phyloP scores from a whole-genome alignment of 2,797 vertebrate genomes.

The Malacoraja senta region DNA sequence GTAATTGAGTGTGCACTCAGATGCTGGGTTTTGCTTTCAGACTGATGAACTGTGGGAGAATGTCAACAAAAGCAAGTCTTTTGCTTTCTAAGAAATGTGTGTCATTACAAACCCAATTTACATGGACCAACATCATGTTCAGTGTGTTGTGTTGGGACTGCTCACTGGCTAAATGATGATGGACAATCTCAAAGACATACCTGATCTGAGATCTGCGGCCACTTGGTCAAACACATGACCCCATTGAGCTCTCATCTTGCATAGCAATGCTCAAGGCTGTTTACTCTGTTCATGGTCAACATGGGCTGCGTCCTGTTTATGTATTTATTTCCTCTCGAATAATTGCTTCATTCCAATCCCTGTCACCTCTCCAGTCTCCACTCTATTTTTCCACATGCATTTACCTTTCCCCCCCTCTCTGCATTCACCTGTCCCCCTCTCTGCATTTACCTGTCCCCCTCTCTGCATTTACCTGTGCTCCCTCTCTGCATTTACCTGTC shows the following conservation, averaged over 20 bases:
- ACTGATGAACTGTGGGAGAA: not conserved
- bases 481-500: no score
- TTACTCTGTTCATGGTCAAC: not conserved
- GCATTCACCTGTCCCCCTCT: no score
- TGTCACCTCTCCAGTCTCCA: not conserved
- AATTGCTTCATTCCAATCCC: not conserved
- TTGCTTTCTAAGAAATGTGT: not conserved
- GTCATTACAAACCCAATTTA: not conserved
- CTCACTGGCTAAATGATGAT: no score
- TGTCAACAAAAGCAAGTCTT: not conserved
- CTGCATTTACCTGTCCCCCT: no score
- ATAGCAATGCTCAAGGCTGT: not conserved
- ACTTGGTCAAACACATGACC: not conserved
- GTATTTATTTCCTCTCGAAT: not conserved
- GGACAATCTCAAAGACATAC: not conserved
- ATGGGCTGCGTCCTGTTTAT: not conserved
- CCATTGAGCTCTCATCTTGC: not conserved
- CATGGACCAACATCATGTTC: not conserved
- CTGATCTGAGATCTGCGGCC: not conserved
- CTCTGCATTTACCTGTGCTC: no score
- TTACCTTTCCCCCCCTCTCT: no score
- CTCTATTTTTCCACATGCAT: not conserved
- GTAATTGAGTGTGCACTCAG: not conserved
- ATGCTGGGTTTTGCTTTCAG: not conserved
- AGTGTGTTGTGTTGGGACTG: not conserved